Percentiles rank a stretch among this genome's conserved stretches.
phyloP scores from a whole-genome alignment of 2,113 vertebrate genomes.

The Ammodytes marinus region DNA sequence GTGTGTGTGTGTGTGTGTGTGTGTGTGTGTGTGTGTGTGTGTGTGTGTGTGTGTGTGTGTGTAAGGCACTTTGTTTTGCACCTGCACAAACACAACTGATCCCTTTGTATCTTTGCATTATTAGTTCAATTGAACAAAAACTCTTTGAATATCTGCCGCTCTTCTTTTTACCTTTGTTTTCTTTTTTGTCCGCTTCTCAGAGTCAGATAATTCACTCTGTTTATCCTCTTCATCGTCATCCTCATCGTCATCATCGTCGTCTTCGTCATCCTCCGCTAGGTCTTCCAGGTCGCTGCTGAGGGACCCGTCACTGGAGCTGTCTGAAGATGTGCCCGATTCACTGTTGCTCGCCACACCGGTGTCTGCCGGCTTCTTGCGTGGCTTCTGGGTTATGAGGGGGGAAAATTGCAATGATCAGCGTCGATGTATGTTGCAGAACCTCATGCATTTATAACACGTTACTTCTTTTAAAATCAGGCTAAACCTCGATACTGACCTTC shows the following conservation, averaged over 20 bases:
- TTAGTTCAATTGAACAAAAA: background rate
- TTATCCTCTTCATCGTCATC: constrained; percentile 93
- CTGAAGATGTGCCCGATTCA: constrained; percentile 94
- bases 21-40: no score
- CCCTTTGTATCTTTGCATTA: background rate
- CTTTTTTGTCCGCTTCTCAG: constrained; percentile 90
- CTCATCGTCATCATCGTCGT: constrained; percentile 87
- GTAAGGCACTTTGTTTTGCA: background rate
- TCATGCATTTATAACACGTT: background rate
- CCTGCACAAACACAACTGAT: background rate
- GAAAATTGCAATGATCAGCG: constrained; percentile 16
- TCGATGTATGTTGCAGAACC: background rate
- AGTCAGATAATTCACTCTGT: constrained; percentile 93
- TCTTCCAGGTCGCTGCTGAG: constrained; percentile 97
- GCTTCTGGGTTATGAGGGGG: constrained; percentile 84
- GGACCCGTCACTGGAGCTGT: constrained; percentile 95
- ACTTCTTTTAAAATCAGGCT: background rate
- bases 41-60: no score
- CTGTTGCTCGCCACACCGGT: constrained; percentile 92
- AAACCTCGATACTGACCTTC: constrained; percentile 86
- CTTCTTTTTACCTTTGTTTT: constrained; percentile 89
- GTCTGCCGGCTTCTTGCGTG: constrained; percentile 91
- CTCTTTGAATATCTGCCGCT: background rate
- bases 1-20: no score
- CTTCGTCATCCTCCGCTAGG: constrained; percentile 94